phyloP scores from a whole-genome alignment of 64 coral and sea anemone species.

The Stichodactyla mertensii region DNA sequence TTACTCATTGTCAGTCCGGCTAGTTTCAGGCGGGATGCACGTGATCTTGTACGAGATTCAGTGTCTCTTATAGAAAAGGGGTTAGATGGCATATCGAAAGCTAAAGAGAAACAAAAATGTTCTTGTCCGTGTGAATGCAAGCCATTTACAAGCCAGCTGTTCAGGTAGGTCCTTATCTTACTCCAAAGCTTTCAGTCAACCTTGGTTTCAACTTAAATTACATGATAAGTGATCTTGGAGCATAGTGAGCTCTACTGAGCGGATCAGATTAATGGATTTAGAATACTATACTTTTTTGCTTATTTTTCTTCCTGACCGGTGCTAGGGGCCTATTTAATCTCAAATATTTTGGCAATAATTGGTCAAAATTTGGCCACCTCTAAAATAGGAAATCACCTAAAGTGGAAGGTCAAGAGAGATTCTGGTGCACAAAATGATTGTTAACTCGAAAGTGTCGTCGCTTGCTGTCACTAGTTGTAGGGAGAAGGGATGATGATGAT shows the following conservation, averaged over 20 bases:
- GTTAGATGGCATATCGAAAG: neutral
- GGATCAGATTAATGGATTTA: too few relatives aligned
- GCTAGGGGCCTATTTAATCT: too few relatives aligned
- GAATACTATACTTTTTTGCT: too few relatives aligned
- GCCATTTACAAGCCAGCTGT: neutral
- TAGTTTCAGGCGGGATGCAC: neutral
- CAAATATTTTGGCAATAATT: too few relatives aligned
- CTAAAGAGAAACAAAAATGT: neutral
- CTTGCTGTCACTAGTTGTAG: too few relatives aligned
- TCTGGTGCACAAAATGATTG: too few relatives aligned
- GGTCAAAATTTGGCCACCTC: too few relatives aligned
- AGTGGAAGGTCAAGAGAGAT: too few relatives aligned
- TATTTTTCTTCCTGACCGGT: too few relatives aligned
- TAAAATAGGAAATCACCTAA: too few relatives aligned
- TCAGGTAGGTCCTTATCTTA: neutral
- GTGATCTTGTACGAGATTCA: neutral
- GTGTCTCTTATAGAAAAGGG: neutral
- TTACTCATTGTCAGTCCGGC: neutral
- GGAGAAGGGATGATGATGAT: too few relatives aligned
- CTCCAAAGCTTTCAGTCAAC: neutral
- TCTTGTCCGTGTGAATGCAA: slow-evolving; percentile 17
- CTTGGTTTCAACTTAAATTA: neutral
- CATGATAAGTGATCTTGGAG: neutral
- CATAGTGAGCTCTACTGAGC: neutral
- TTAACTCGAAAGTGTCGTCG: too few relatives aligned